Evolutionary conservation across 2,113 vertebrate species (phyloP).

Genomic region (Castor canadensis): DNA sequence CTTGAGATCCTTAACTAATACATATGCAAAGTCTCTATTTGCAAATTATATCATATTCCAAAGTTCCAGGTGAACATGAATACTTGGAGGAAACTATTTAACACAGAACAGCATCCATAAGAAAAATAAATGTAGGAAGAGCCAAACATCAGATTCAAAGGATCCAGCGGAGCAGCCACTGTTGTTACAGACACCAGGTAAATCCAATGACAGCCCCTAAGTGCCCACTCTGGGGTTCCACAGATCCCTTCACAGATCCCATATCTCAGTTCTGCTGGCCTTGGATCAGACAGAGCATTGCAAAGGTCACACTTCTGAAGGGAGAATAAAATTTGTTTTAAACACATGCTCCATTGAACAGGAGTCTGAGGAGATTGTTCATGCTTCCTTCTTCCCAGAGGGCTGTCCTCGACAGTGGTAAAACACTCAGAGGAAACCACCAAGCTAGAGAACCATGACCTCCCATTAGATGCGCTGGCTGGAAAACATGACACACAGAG

Average conservation of each 20-base stretch:
- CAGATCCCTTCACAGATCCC: background rate
- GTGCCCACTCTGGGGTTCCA: background rate
- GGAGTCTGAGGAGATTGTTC: background rate
- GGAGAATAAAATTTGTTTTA: constrained; percentile 28
- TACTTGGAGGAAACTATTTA: background rate
- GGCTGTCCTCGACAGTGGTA: background rate
- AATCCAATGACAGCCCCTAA: no score
- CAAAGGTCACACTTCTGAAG: background rate
- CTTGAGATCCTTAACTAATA: background rate
- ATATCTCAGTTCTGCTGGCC: background rate
- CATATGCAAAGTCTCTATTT: background rate
- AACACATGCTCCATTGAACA: constrained; percentile 36
- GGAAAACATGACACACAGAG: background rate
- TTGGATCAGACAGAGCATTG: background rate
- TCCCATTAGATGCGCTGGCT: constrained; percentile 24
- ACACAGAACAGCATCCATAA: background rate
- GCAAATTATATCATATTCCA: background rate
- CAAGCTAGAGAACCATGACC: constrained; percentile 20
- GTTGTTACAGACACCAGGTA: background rate
- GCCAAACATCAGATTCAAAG: no score
- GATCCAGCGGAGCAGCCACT: background rate
- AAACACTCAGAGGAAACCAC: constrained; percentile 1
- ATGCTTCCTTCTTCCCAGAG: background rate
- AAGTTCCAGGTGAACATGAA: background rate
- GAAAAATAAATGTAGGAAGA: background rate